Percentiles rank a stretch among this genome's conserved stretches.
These are phyloP conservation scores for Hyperoplus lanceolatus DNA, from an alignment of 2,797 vertebrate species.

Conservation along the genomic window DNA sequence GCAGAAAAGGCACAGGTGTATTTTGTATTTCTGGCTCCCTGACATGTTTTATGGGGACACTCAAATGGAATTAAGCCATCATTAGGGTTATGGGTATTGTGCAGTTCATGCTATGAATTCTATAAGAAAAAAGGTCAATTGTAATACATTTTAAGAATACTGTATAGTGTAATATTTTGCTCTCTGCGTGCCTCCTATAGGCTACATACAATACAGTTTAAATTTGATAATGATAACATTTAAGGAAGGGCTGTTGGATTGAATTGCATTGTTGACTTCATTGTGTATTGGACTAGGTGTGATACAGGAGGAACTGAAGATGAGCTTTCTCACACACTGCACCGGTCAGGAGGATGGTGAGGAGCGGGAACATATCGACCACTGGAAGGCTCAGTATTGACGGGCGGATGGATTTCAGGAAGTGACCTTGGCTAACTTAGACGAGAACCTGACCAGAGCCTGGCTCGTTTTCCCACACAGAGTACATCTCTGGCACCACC, in stretches of 20 bases:
- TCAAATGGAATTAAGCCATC: background rate
- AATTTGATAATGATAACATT: background rate
- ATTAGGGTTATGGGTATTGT: background rate
- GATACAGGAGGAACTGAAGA: constrained; percentile 1
- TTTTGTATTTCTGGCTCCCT: background rate
- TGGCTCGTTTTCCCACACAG: constrained; percentile 71
- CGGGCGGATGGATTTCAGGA: constrained; percentile 82
- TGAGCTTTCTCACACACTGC: background rate
- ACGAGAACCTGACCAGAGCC: constrained; percentile 62
- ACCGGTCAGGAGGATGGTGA: constrained; percentile 28
- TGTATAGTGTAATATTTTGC: background rate
- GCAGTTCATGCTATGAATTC: background rate
- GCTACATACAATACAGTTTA: background rate
- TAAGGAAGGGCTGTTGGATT: background rate
- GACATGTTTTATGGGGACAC: background rate
- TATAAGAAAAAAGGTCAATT: background rate
- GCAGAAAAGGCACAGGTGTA: background rate
- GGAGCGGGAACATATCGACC: constrained; percentile 79
- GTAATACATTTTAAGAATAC: background rate
- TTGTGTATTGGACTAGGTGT: background rate
- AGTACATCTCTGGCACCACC: constrained; percentile 70
- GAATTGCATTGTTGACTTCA: constrained; percentile 26
- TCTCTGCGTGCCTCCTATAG: background rate
- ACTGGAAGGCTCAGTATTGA: constrained; percentile 72
- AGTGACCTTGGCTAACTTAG: constrained; percentile 81